Conservation (phyloP, 2,888 invertebrate genomes). For the Thalpophila matura region DNA sequence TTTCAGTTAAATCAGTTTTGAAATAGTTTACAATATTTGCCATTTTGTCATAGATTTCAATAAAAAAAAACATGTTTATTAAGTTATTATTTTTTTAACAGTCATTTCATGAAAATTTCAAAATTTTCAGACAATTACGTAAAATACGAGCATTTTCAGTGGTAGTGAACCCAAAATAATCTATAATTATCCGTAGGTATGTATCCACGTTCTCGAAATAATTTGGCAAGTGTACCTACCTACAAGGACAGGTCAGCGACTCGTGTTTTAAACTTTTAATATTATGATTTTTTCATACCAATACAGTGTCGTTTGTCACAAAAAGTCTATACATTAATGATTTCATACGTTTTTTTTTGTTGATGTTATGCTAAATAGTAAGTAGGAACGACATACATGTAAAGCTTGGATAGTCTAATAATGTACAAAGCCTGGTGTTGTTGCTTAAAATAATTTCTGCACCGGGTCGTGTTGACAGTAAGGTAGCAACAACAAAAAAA, state of each 20-base stretch:
- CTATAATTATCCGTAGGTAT: slow-evolving; percentile 7
- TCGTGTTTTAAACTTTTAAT: too few relatives aligned
- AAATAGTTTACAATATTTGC: too few relatives aligned
- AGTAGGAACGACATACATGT: slow-evolving; percentile 8
- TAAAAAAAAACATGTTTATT: slow-evolving; percentile 19
- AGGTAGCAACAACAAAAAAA: background rate
- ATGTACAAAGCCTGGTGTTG: slow-evolving; percentile 8
- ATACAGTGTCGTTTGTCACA: background rate
- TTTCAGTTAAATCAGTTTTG: too few relatives aligned
- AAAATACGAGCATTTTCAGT: slow-evolving; percentile 20
- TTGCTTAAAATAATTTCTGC: background rate
- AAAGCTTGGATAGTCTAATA: slow-evolving; percentile 19
- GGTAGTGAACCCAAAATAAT: slow-evolving; percentile 26
- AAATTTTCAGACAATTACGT: slow-evolving; percentile 10
- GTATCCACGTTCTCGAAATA: slow-evolving; percentile 9
- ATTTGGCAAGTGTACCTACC: slow-evolving; percentile 19
- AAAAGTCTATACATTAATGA: background rate
- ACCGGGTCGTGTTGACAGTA: background rate
- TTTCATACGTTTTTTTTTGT: slow-evolving; percentile 21
- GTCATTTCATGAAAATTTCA: slow-evolving; percentile 7
- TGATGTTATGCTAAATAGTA: slow-evolving; percentile 14
- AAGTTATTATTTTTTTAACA: background rate
- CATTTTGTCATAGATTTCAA: background rate
- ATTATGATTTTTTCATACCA: background rate
- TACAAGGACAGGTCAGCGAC: slow-evolving; percentile 40